Evolutionary conservation across 2,797 vertebrate genomes (phyloP).

Genomic region (Eutrigla gurnardus): DNA sequence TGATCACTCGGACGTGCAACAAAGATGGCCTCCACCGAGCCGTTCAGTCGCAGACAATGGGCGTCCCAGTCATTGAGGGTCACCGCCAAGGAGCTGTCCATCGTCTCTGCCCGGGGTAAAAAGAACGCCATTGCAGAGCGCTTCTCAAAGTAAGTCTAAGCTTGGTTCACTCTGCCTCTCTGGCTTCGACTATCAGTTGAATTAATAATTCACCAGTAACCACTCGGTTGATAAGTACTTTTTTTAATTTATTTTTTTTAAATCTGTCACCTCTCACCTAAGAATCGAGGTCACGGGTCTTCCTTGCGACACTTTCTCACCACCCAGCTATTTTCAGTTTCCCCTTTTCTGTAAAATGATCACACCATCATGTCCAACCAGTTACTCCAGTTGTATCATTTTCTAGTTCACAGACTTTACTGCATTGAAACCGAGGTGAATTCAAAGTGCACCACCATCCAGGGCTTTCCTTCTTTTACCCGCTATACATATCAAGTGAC

Average conservation of each 20-base stretch:
- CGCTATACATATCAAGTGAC: constrained; percentile 7
- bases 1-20: constrained; percentile 38
- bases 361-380: not conserved
- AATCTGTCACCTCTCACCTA: not conserved
- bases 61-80: constrained; percentile 91
- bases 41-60: constrained; percentile 92
- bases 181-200: not conserved
- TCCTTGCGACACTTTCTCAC: not conserved
- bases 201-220: constrained; percentile 62
- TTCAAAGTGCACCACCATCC: not conserved
- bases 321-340: constrained; percentile 37
- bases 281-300: not conserved
- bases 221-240: constrained; percentile 27
- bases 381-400: not conserved
- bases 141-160: constrained; percentile 89
- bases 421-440: too few relatives aligned
- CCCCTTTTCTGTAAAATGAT: constrained; percentile 13
- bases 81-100: constrained; percentile 94
- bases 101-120: constrained; percentile 88
- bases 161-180: not conserved
- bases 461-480: not conserved
- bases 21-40: constrained; percentile 87
- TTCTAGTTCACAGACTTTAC: not conserved
- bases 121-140: constrained; percentile 89
- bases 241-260: not conserved